Evolutionary conservation across 2,113 vertebrate species (phyloP).

Genomic region (Murina feae): DNA sequence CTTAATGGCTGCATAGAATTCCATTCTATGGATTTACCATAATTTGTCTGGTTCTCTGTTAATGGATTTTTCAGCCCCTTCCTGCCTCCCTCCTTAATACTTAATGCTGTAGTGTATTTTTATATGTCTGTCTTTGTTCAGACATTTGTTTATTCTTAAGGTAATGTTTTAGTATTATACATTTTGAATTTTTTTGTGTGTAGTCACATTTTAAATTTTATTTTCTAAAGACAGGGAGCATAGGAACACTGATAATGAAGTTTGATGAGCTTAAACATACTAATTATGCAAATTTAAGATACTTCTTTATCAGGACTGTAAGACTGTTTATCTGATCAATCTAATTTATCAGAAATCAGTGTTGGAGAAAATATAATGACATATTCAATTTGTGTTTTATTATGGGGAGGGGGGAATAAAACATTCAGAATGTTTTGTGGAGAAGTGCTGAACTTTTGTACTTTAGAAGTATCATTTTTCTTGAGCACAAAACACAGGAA

Average conservation of each 20-base stretch:
- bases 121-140: slow-evolving; percentile 6
- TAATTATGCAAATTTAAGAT: background rate
- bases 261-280: background rate
- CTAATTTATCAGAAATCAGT: background rate
- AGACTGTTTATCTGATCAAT: background rate
- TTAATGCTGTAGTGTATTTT: background rate
- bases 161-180: background rate
- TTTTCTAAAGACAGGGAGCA: background rate
- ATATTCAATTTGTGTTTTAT: background rate
- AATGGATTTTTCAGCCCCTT: background rate
- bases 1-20: background rate
- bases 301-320: background rate
- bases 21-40: background rate
- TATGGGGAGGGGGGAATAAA: background rate
- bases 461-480: background rate
- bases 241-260: background rate
- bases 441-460: background rate
- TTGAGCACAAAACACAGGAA: background rate
- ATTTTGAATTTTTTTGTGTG: background rate
- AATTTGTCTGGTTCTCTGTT: background rate
- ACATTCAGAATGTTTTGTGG: background rate
- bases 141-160: background rate
- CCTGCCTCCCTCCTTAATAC: background rate
- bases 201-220: background rate
- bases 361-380: background rate